Percentiles rank a stretch among this genome's conserved stretches.
Evolutionary conservation across 2,113 vertebrate genomes (phyloP).

Genomic region (Dendropsophus ebraccatus): DNA sequence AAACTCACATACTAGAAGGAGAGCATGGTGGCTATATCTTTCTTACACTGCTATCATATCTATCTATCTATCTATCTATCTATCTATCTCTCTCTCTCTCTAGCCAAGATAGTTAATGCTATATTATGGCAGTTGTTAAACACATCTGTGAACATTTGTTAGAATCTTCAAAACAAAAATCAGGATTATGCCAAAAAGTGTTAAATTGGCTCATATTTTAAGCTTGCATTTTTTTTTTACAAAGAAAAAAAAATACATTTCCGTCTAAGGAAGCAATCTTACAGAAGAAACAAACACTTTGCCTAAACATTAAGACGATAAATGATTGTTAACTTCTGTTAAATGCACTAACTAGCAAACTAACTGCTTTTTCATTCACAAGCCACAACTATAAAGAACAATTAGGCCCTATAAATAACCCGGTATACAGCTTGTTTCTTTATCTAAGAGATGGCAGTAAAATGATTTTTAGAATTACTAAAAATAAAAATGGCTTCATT

Average conservation of each 20-base stretch:
- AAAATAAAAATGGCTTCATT: slow-evolving; percentile 69
- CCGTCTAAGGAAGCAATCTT: slow-evolving; percentile 25
- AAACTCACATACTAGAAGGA: too few species aligned
- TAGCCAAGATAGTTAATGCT: too few species aligned
- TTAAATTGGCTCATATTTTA: slow-evolving; percentile 6
- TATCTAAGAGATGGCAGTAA: slow-evolving; percentile 58
- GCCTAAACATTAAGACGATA: slow-evolving; percentile 39
- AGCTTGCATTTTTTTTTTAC: neutral
- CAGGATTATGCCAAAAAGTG: neutral
- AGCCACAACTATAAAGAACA: slow-evolving; percentile 51
- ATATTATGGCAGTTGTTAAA: neutral
- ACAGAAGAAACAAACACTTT: slow-evolving; percentile 27
- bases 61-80: too few species aligned
- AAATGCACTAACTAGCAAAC: slow-evolving; percentile 49
- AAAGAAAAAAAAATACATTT: neutral
- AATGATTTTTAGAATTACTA: slow-evolving; percentile 68
- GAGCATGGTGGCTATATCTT: too few species aligned
- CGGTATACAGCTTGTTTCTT: slow-evolving; percentile 65
- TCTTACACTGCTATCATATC: too few species aligned
- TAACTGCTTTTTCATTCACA: slow-evolving; percentile 43
- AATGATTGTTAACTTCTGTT: slow-evolving; percentile 45
- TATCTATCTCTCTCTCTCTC: too few species aligned
- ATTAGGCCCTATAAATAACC: slow-evolving; percentile 63
- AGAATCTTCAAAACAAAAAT: neutral
- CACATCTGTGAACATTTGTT: neutral